Conservation (phyloP, 2,888 invertebrate species). For the Glaucopsyche alexis region DNA sequence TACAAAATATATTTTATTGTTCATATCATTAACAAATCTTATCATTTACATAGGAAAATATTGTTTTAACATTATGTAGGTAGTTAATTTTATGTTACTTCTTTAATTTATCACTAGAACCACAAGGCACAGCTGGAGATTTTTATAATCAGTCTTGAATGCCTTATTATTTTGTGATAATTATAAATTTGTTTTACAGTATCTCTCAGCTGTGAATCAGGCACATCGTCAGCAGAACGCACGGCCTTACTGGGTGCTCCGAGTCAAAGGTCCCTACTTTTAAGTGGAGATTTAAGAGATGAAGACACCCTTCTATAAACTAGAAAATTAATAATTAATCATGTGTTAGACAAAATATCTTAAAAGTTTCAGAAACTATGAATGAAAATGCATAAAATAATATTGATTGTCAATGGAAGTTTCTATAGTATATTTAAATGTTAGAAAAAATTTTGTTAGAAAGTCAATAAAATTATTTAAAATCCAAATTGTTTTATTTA, state of each 20-base stretch:
- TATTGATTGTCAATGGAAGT: background rate
- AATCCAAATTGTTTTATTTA: background rate
- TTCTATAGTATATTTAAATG: background rate
- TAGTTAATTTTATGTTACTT: no score
- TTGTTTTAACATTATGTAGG: background rate
- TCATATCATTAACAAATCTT: background rate
- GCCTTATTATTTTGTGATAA: no score
- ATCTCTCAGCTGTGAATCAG: conserved; percentile 83
- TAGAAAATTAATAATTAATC: background rate
- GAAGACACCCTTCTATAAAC: conserved; percentile 90
- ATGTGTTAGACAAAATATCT: background rate
- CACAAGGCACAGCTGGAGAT: no score
- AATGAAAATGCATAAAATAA: background rate
- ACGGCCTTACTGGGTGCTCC: conserved; percentile 84
- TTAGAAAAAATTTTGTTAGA: background rate
- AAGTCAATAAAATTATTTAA: background rate
- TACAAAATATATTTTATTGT: conserved; percentile 14
- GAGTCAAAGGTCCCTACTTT: conserved; percentile 87
- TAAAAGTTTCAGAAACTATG: background rate
- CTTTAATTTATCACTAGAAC: no score
- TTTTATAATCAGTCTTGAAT: no score
- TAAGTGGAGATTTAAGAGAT: conserved; percentile 89
- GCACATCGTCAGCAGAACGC: conserved; percentile 81
- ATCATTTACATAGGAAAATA: background rate
- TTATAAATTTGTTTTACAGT: conserved; percentile 51